phyloP scores from a whole-genome alignment of 2,888 invertebrate species.

The Branchellion lobata region DNA sequence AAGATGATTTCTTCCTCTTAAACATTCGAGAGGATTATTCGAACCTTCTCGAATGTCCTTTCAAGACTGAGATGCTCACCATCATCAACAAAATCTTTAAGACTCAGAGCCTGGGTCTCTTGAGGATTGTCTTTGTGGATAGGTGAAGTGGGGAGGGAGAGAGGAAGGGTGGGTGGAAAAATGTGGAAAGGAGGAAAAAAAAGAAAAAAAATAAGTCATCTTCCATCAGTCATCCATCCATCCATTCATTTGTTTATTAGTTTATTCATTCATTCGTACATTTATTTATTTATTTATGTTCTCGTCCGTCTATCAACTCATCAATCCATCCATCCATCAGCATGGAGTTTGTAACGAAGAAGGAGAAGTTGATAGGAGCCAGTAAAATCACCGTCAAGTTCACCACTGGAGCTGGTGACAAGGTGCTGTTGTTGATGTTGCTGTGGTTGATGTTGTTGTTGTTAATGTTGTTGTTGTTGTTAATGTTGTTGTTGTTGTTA shows the following conservation, averaged over 20 bases:
- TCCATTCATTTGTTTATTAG: too few relatives aligned
- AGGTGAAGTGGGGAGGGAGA: neutral
- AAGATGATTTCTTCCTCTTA: conserved; percentile 70
- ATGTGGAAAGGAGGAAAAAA: too few relatives aligned
- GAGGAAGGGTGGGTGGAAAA: too few relatives aligned
- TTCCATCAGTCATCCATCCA: too few relatives aligned
- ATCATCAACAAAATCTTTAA: conserved; percentile 63
- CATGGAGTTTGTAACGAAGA: conserved; percentile 37
- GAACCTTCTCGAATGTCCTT: conserved; percentile 68
- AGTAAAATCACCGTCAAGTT: conserved; percentile 35
- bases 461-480: too few relatives aligned
- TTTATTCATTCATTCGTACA: too few relatives aligned
- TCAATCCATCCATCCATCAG: too few relatives aligned
- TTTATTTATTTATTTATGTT: too few relatives aligned
- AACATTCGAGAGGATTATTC: conserved; percentile 69
- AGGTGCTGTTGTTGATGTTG: neutral
- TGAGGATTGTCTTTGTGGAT: conserved; percentile 66
- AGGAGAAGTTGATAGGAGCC: conserved; percentile 39
- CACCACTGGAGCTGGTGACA: neutral
- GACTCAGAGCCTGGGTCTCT: conserved; percentile 56
- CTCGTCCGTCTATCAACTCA: too few relatives aligned
- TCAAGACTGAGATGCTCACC: conserved; percentile 72
- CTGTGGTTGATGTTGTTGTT: too few relatives aligned
- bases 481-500: too few relatives aligned
- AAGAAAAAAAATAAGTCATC: too few relatives aligned